These are phyloP conservation scores for Drosophila sordidapex DNA, from an alignment of 2,888 invertebrate species.

Conservation along the genomic window DNA sequence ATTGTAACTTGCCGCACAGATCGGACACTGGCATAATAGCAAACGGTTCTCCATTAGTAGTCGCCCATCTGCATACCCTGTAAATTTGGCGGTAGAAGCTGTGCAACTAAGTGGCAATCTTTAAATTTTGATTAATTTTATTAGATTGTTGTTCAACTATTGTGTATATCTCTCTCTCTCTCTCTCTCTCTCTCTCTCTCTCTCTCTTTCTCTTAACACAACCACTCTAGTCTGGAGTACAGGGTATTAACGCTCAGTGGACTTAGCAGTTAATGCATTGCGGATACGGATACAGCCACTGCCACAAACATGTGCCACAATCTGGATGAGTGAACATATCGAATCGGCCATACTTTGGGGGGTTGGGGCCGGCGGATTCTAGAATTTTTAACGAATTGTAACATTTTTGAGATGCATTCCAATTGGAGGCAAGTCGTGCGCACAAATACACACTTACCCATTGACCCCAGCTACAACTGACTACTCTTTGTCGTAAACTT, in stretches of 20 bases:
- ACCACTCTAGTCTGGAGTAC: neutral
- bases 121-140: too few species aligned
- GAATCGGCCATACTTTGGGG: neutral
- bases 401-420: slow-evolving; percentile 33
- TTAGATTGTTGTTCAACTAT: too few species aligned
- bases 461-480: slow-evolving; percentile 41
- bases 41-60: neutral
- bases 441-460: slow-evolving; percentile 38
- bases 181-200: too few species aligned
- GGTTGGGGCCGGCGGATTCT: neutral
- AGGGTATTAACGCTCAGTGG: slow-evolving; percentile 30
- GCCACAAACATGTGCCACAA: slow-evolving; percentile 26
- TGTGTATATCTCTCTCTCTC: too few species aligned
- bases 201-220: neutral
- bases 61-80: slow-evolving; percentile 16
- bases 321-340: slow-evolving; percentile 42
- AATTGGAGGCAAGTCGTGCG: slow-evolving; percentile 15
- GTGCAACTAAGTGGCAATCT: neutral
- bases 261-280: slow-evolving; percentile 20
- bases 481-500: slow-evolving; percentile 68
- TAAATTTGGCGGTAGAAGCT: neutral
- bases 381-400: slow-evolving; percentile 15
- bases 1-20: slow-evolving; percentile 48
- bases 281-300: slow-evolving; percentile 43
- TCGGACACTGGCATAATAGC: slow-evolving; percentile 41